Conservation (phyloP, 2,113 vertebrate genomes). For the Toxostoma redivivum region DNA sequence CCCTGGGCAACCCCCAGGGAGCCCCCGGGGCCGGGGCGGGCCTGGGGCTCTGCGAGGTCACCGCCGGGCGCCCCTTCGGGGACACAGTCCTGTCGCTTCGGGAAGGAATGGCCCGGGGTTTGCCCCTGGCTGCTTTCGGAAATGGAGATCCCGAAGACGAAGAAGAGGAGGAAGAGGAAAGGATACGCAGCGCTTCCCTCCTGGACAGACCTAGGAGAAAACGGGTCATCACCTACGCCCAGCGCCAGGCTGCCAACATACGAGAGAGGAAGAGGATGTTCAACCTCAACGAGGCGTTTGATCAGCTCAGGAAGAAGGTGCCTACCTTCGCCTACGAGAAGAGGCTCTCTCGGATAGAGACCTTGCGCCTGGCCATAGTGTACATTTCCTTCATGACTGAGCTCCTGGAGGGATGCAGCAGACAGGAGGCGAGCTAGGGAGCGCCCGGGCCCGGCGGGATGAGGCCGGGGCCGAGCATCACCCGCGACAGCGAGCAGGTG, state of each 20-base stretch:
- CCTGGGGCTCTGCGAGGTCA: slow-evolving; percentile 55
- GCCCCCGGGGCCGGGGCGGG: neutral
- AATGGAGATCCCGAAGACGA: slow-evolving; percentile 18
- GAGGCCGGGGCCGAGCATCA: neutral
- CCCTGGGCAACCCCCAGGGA: slow-evolving; percentile 56
- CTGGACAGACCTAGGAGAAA: slow-evolving; percentile 81
- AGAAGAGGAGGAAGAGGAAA: slow-evolving; percentile 53
- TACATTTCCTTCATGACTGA: slow-evolving; percentile 99
- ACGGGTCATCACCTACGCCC: slow-evolving; percentile 86
- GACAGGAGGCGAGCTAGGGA: slow-evolving; percentile 20
- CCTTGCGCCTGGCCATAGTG: slow-evolving; percentile 90
- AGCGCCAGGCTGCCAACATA: slow-evolving; percentile 94
- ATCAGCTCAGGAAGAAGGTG: slow-evolving; percentile 89
- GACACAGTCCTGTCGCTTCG: slow-evolving; percentile 8
- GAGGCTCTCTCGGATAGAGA: slow-evolving; percentile 93
- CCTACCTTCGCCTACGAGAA: slow-evolving; percentile 98
- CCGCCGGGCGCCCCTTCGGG: slow-evolving; percentile 50
- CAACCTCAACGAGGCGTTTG: slow-evolving; percentile 96
- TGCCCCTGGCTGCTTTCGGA: slow-evolving; percentile 22
- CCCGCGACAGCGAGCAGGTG: neutral
- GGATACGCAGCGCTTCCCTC: neutral
- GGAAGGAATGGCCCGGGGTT: neutral
- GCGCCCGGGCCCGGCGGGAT: neutral
- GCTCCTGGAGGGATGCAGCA: slow-evolving; percentile 74
- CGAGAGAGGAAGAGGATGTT: slow-evolving; percentile 95